These are phyloP conservation scores for Cartodere bifasciata DNA, from an alignment of 2,888 invertebrate genomes.

Conservation along the genomic window DNA sequence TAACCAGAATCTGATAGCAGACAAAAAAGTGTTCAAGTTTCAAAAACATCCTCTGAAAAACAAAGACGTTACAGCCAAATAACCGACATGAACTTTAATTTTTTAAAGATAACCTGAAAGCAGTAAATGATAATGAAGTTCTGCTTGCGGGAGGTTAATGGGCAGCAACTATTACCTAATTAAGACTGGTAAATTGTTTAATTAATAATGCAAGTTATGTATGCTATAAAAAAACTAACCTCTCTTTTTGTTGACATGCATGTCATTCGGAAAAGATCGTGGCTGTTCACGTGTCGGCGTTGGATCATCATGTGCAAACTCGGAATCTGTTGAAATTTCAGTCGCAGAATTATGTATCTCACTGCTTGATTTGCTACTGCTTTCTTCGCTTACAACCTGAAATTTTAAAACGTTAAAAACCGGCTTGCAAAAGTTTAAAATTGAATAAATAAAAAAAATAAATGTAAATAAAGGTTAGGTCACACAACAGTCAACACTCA, in stretches of 20 bases:
- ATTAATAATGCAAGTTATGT: too few species aligned
- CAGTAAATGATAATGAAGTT: conserved; percentile 4
- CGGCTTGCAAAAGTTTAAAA: not conserved
- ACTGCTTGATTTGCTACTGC: conserved; percentile 52
- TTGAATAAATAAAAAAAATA: conserved; percentile 5
- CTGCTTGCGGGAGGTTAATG: conserved; percentile 20
- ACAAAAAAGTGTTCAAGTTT: too few species aligned
- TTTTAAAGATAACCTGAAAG: too few species aligned
- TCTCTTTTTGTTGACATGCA: conserved; percentile 42
- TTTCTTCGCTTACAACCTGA: conserved; percentile 53
- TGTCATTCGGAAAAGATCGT: conserved; percentile 60
- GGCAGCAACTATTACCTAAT: too few species aligned
- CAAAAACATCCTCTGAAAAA: too few species aligned
- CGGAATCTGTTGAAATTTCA: conserved; percentile 86
- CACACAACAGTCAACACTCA: conserved; percentile 30
- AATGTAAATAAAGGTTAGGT: conserved; percentile 3
- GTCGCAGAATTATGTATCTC: conserved; percentile 75
- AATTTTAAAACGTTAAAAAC: conserved; percentile 14
- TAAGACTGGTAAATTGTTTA: too few species aligned
- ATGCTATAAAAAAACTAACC: too few species aligned
- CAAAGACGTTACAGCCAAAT: too few species aligned
- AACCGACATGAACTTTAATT: too few species aligned
- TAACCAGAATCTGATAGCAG: too few species aligned
- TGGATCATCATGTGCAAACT: conserved; percentile 72
- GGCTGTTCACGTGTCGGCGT: conserved; percentile 62